Base-by-base conservation (phyloP, 2,797 vertebrate species). In the Amazonetta brasiliensis region DNA sequence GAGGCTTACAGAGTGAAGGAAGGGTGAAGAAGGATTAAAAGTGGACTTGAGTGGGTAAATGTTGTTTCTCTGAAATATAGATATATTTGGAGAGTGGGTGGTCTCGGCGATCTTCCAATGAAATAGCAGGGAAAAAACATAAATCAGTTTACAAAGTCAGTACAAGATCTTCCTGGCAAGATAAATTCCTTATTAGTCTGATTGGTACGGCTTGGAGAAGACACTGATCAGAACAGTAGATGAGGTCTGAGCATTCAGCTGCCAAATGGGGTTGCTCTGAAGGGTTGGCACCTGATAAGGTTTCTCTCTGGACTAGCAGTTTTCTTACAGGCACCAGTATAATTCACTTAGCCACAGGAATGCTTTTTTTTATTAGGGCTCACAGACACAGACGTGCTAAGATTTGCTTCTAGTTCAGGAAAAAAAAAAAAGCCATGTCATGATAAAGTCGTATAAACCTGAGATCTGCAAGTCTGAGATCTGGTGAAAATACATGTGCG, bases 61-160 rank as follows among this genome's bases (percentile, higher is more conserved):
- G 1, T 5, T 82, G 60, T 5, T 75, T 74, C 23, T 56, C 41
- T 87, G 74, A 90, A 83, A 55, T 55, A 33, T 0, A 1, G 14
- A 11, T 55, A 1, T 20, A 9, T 66, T 64, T 84, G 55, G 33
- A 62, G 31, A 62, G 37, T 1, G 0, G 2, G 11, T 72, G 18
- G 44, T 15, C 25, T 78, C 2, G 1, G 6, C 4, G 18, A 52
- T 66, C 59, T 79, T 79, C 14, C 7, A 33, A 0, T 52, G 48
- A 69, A 71, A 37, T 1, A 3, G 3, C 35, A 83, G 39, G 26
- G 12, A 79, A 41, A 48, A 82, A 5, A 0, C 11, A 26, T n/a
- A 62, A 43, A 54, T 69, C 9, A 3, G 3, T 87, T 95, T 20
- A 16, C 44, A 77, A 46, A 89, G 54, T 55, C 20, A 31, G n/a